phyloP scores from a whole-genome alignment of 2,113 vertebrate species.

The Neotoma lepida region DNA sequence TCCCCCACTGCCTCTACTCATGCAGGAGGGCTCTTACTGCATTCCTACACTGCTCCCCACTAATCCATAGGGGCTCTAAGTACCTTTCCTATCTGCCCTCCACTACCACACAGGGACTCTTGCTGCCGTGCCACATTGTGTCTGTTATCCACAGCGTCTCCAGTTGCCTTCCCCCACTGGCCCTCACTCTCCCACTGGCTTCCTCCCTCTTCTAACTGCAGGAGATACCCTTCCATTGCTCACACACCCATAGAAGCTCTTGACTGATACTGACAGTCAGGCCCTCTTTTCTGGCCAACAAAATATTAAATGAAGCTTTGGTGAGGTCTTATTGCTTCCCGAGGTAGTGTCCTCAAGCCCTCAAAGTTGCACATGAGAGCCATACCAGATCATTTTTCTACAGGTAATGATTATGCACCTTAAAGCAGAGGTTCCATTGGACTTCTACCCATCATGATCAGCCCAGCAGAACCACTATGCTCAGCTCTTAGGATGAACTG shows the following conservation, averaged over 20 bases:
- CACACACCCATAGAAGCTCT: not conserved
- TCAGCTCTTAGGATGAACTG: not conserved
- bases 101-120: no score
- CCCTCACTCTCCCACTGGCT: not conserved
- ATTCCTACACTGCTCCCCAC: no score
- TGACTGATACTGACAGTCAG: not conserved
- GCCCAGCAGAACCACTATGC: not conserved
- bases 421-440: no score
- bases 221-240: not conserved
- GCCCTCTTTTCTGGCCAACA: not conserved
- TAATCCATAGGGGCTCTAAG: no score
- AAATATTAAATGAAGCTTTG: not conserved
- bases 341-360: not conserved
- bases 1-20: no score
- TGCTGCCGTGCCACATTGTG: not conserved
- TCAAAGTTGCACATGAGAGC: not conserved
- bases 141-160: not conserved
- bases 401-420: not conserved
- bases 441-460: not conserved
- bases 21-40: no score
- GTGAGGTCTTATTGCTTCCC: no score
- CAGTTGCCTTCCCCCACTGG: rapidly evolving
- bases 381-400: no score
- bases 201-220: not conserved
- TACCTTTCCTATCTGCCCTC: no score